Base-by-base conservation (phyloP, 1,140 invertebrate species). In the Laupala kohalensis region DNA sequence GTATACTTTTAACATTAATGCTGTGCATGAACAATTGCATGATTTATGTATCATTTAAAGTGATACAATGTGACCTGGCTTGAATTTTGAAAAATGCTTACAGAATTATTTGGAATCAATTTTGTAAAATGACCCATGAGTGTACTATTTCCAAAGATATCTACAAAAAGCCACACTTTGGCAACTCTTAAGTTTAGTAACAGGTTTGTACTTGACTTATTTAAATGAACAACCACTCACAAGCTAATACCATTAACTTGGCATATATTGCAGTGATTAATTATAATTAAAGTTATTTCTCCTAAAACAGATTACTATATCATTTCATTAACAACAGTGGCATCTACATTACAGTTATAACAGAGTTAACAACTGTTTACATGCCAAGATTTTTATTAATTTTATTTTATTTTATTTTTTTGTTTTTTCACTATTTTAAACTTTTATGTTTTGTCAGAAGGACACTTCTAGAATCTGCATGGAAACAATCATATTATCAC, bases 371-470 rank as follows among this genome's bases (percentile, higher is more conserved):
- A 71, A 65, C 70, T 71, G 70, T 28, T 71, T 28, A 63, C 25
- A 67, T 73, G 69, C 72, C 72, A 73, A 27, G 71, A 70, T 71
- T 53, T 53, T 19, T 53, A 19, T 53, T 53, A 13, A 13, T 53
- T 53, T 53, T 53, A 13, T 53, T 53, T 53, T 4, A 2, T 53
- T 37, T 15, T 37, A 6, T n/a, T 37, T 23, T 64, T 65, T 64
- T 71, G 63, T 53, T 53, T 25, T 23, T 19, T 65, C n/a, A n/a
- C n/a, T n/a, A n/a, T n/a, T n/a, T n/a, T n/a, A n/a, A n/a, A n/a
- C n/a, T n/a, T n/a, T n/a, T n/a, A n/a, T 67, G 23, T 72, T 72
- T 70, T 70, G 72, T 70, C 72, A 70, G 69, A 73, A 73, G 72
- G 72, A 73, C 72, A 73, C 72, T 73, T 73, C 72, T 73, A 73